Conservation (phyloP, 37 sponge, comb jelly and placozoan genomes). For the Halisarca cf. caerulea region DNA sequence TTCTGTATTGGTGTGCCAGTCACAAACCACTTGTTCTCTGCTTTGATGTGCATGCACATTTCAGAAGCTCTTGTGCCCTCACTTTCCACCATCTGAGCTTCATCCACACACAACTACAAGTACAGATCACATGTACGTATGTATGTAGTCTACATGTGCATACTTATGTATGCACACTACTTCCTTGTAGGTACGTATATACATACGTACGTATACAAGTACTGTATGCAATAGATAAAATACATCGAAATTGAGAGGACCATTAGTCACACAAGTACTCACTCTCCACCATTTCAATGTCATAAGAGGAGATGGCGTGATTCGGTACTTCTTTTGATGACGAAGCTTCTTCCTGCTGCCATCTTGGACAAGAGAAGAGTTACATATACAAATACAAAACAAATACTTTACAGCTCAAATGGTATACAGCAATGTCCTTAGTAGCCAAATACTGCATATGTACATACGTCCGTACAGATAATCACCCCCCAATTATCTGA, state of each 20-base stretch:
- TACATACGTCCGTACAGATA: too few species aligned
- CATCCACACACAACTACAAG: constrained; percentile 75
- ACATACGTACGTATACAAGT: neutral
- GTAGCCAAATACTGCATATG: too few species aligned
- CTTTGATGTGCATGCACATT: constrained; percentile 63
- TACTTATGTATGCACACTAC: neutral
- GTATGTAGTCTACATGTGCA: neutral
- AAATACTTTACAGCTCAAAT: too few species aligned
- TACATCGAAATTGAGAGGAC: too few species aligned
- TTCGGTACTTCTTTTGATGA: constrained; percentile 49
- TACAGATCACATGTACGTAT: neutral
- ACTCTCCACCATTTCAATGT: constrained; percentile 90
- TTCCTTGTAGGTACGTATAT: neutral
- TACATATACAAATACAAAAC: too few species aligned
- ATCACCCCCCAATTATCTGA: too few species aligned
- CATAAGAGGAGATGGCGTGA: constrained; percentile 70
- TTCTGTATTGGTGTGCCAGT: constrained; percentile 85
- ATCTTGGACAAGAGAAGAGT: neutral
- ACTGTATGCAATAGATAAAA: too few species aligned
- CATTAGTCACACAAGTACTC: neutral
- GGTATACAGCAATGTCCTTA: too few species aligned
- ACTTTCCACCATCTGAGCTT: constrained; percentile 90
- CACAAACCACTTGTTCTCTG: constrained; percentile 83
- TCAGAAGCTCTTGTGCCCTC: constrained; percentile 66
- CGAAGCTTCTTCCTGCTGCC: constrained; percentile 41